A percentile compares a stretch with the other conserved stretches of the same genome.
These are phyloP conservation scores for Tyto alba DNA, from an alignment of 2,113 vertebrate genomes.

Conservation along the genomic window DNA sequence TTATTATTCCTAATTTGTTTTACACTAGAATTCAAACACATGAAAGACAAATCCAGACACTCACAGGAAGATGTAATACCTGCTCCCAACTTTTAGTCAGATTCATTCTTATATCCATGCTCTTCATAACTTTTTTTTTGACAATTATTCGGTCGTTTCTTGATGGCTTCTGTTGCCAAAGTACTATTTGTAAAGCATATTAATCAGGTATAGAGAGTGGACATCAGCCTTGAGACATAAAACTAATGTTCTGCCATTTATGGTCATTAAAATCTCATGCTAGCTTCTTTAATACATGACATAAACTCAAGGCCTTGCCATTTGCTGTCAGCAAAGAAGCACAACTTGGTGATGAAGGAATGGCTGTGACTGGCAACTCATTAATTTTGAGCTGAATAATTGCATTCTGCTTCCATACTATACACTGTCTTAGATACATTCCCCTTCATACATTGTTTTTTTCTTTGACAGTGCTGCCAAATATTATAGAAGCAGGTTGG, in stretches of 20 bases:
- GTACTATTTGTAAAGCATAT: neutral
- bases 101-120: neutral
- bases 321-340: neutral
- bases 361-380: neutral
- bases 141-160: neutral
- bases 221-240: neutral
- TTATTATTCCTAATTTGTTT: neutral
- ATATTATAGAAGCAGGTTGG: neutral
- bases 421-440: neutral
- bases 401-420: neutral
- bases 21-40: neutral
- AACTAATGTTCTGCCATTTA: neutral
- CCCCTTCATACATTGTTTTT: neutral
- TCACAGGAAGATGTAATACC: neutral
- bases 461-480: neutral
- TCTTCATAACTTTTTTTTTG: neutral
- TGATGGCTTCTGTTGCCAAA: neutral
- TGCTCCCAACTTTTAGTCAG: neutral
- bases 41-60: neutral
- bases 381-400: slow-evolving; percentile 10
- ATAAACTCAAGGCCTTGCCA: neutral
- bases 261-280: neutral
- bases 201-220: neutral
- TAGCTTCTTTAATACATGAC: neutral
- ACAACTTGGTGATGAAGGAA: neutral